Evolutionary conservation across 2,113 vertebrate species (phyloP).

Genomic region (Oryzias celebensis): DNA sequence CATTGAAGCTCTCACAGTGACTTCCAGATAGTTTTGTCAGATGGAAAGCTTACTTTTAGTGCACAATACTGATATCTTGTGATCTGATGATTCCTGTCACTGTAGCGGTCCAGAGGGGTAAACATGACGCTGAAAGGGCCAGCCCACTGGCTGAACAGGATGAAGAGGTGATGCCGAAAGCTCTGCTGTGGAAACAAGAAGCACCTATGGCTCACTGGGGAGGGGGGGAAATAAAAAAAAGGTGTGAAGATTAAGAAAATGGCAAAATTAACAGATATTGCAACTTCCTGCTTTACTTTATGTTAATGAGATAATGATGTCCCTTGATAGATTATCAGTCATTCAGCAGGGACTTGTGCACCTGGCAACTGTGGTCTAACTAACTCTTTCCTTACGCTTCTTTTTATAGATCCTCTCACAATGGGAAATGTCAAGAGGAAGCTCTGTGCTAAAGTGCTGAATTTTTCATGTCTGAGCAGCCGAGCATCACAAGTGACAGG

Average conservation of each 20-base stretch:
- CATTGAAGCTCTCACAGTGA: too few species aligned
- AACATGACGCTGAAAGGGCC: slow-evolving; percentile 99
- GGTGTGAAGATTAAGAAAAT: slow-evolving; percentile 1
- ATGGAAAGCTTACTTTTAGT: slow-evolving; percentile 82
- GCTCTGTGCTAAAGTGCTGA: slow-evolving; percentile 40
- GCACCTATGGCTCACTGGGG: slow-evolving; percentile 91
- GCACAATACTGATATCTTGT: slow-evolving; percentile 97
- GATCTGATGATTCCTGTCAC: slow-evolving; percentile 95
- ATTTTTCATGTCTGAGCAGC: not conserved
- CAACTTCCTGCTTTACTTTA: slow-evolving; percentile 5
- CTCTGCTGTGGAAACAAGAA: slow-evolving; percentile 98
- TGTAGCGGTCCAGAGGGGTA: slow-evolving; percentile 94
- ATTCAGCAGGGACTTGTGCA: slow-evolving; percentile 20
- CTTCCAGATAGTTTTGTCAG: too few species aligned
- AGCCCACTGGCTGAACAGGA: slow-evolving; percentile 98
- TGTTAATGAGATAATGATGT: slow-evolving; percentile 8
- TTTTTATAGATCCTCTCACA: slow-evolving; percentile 50
- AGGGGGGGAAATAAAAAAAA: not conserved
- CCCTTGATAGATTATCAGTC: slow-evolving; percentile 19
- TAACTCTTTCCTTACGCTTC: slow-evolving; percentile 33
- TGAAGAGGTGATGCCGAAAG: slow-evolving; percentile 95
- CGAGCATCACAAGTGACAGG: not conserved
- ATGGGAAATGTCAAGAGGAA: slow-evolving; percentile 34
- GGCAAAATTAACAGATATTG: slow-evolving; percentile 10
- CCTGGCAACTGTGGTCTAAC: slow-evolving; percentile 28